phyloP scores from a whole-genome alignment of 2,113 vertebrate genomes.

The human (Homo sapiens) region DNA sequence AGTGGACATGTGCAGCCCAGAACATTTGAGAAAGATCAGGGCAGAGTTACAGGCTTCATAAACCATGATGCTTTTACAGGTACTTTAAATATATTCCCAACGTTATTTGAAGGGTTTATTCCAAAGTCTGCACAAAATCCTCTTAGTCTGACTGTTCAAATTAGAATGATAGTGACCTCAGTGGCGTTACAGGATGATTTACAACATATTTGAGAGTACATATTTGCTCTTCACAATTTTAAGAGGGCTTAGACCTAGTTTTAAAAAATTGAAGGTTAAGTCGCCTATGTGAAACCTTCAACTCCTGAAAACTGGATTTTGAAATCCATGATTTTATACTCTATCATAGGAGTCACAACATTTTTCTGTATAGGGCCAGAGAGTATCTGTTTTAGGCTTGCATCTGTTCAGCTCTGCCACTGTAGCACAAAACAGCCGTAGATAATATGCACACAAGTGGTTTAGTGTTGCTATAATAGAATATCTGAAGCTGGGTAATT shows the following conservation, averaged over 20 bases:
- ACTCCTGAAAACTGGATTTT: neutral
- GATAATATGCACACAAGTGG: no score
- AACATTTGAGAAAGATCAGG: neutral
- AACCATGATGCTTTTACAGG: neutral
- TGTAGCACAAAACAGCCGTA: neutral
- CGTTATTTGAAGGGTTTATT: neutral
- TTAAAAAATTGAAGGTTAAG: neutral
- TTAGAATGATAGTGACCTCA: neutral
- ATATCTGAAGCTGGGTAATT: neutral
- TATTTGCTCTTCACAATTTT: neutral
- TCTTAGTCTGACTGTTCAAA: neutral
- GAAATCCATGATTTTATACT: neutral
- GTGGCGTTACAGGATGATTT: neutral
- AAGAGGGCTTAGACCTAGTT: neutral
- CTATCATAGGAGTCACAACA: neutral
- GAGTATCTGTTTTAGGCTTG: neutral
- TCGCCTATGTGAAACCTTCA: neutral
- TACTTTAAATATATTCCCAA: neutral
- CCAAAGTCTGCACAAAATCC: neutral
- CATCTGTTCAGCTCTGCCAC: neutral
- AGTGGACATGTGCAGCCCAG: neutral
- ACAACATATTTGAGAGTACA: accelerated
- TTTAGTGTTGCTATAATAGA: neutral
- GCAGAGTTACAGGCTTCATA: neutral
- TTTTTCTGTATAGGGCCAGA: neutral